These are phyloP conservation scores for Opisthograptis luteolata DNA, from an alignment of 2,888 invertebrate species.

Conservation along the genomic window DNA sequence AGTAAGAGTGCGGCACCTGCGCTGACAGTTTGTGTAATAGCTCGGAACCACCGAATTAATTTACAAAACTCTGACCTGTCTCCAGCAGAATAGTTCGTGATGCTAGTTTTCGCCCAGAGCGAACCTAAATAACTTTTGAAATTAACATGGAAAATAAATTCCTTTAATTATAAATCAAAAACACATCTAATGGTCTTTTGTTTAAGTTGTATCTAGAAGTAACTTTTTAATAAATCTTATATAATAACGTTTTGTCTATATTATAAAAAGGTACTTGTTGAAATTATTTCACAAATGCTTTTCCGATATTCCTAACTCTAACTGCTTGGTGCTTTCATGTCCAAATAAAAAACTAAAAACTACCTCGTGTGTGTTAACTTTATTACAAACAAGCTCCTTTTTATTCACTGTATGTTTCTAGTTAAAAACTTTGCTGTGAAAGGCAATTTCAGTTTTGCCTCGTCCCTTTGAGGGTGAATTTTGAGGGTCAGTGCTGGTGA, in stretches of 20 bases:
- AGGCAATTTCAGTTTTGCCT: slow-evolving; percentile 50
- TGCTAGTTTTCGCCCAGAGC: slow-evolving; percentile 49
- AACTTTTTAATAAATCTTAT: too few species aligned
- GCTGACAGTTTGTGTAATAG: slow-evolving; percentile 81
- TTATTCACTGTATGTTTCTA: slow-evolving; percentile 26
- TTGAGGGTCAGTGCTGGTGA: slow-evolving; percentile 54
- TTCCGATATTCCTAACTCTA: background rate
- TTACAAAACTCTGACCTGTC: slow-evolving; percentile 77
- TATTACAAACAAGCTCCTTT: slow-evolving; percentile 26
- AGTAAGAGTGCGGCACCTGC: slow-evolving; percentile 71
- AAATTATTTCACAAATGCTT: background rate
- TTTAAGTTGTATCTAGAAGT: too few species aligned
- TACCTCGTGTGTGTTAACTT: slow-evolving; percentile 35
- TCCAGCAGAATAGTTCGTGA: slow-evolving; percentile 72
- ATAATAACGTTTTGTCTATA: too few species aligned
- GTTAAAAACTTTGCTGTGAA: slow-evolving; percentile 43
- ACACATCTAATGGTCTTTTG: too few species aligned
- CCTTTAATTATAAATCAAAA: background rate
- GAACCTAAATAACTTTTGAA: background rate
- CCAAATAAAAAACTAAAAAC: slow-evolving; percentile 25
- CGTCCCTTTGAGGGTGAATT: slow-evolving; percentile 55
- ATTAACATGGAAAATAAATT: background rate
- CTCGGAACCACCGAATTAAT: slow-evolving; percentile 79
- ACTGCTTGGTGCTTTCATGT: slow-evolving; percentile 37
- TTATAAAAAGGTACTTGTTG: background rate